phyloP scores from a whole-genome alignment of 2,113 vertebrate species.

The Apeltes quadracus region DNA sequence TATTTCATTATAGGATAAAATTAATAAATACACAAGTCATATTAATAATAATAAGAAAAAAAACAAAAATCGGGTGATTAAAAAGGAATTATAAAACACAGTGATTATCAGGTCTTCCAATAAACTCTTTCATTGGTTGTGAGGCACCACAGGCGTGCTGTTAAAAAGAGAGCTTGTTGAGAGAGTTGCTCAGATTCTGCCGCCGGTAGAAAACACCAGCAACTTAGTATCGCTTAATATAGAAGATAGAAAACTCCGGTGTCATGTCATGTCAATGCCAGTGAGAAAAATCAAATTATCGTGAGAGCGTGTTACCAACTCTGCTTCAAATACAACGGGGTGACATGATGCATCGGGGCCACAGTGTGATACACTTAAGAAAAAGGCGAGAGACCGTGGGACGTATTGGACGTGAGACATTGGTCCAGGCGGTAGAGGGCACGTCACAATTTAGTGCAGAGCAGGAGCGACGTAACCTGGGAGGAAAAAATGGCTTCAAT shows the following conservation, averaged over 20 bases:
- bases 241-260: conserved; percentile 10
- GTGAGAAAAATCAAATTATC: conserved; percentile 34
- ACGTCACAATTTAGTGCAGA: conserved; percentile 58
- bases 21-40: not conserved
- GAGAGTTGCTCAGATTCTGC: conserved; percentile 22
- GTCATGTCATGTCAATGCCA: conserved; percentile 6
- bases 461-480: conserved; percentile 47
- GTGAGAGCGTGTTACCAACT: not conserved
- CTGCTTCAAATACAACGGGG: conserved; percentile 1
- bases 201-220: conserved; percentile 3
- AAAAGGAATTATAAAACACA: conserved; percentile 32
- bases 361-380: conserved; percentile 18
- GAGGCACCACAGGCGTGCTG: conserved; percentile 19
- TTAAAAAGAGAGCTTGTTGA: conserved; percentile 35
- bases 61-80: conserved; percentile 54
- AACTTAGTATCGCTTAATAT: conserved; percentile 28
- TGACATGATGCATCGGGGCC: conserved; percentile 14
- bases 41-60: not conserved
- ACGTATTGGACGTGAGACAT: conserved; percentile 7
- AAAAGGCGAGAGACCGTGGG: conserved; percentile 20
- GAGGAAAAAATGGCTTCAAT: conserved; percentile 69
- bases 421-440: conserved; percentile 33
- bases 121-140: conserved; percentile 22
- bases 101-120: conserved; percentile 28
- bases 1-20: not conserved